phyloP scores from a whole-genome alignment of 2,888 invertebrate genomes.

The Bombylius discolor region DNA sequence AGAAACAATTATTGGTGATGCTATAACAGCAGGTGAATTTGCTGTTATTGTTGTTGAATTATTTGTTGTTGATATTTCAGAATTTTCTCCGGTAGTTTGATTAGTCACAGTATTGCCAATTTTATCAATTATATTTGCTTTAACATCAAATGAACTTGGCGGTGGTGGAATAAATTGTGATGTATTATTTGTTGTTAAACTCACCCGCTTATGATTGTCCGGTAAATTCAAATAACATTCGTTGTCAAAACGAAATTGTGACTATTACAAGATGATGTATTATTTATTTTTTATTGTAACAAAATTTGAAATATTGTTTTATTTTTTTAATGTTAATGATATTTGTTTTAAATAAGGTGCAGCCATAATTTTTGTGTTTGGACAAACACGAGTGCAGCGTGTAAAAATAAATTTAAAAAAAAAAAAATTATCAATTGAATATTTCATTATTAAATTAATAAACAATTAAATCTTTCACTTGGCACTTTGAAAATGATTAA shows the following conservation, averaged over 20 bases:
- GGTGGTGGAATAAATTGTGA: slow-evolving; percentile 15
- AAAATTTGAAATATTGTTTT: no score
- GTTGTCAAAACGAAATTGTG: slow-evolving; percentile 99
- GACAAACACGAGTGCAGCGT: neutral
- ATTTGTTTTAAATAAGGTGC: no score
- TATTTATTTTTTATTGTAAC: no score
- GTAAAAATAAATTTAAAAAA: neutral
- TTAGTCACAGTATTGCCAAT: slow-evolving; percentile 1
- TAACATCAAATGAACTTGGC: slow-evolving; percentile 14
- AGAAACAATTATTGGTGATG: slow-evolving; percentile 23
- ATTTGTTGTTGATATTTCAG: no score
- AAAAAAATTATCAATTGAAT: neutral
- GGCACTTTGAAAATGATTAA: no score
- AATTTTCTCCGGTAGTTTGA: no score
- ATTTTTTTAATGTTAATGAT: no score
- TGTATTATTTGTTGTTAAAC: slow-evolving; percentile 36
- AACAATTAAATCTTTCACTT: neutral
- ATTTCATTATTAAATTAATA: neutral
- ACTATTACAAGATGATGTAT: slow-evolving; percentile 46
- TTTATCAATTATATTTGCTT: neutral
- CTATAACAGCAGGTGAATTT: slow-evolving; percentile 18
- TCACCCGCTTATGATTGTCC: slow-evolving; percentile 98
- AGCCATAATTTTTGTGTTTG: neutral
- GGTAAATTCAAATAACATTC: slow-evolving; percentile 96
- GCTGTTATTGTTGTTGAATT: no score